Evolutionary conservation across 2,113 vertebrate species (phyloP).

Genomic region (Notiomystis cincta): DNA sequence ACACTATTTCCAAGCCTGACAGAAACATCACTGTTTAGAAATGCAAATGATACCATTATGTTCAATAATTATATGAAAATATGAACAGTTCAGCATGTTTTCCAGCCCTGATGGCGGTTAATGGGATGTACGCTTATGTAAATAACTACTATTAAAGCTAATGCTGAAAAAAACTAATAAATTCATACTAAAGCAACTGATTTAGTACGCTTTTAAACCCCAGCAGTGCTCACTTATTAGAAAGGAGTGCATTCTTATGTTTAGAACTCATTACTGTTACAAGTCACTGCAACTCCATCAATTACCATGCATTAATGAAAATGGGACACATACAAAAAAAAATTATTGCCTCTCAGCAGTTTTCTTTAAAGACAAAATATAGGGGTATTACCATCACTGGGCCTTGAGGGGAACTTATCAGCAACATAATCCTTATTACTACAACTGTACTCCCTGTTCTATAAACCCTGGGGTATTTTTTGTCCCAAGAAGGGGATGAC

Average conservation of each 20-base stretch:
- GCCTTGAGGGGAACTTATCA: constrained; percentile 73
- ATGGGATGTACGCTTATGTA: constrained; percentile 88
- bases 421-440: constrained; percentile 75
- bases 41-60: constrained; percentile 88
- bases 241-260: constrained; percentile 84
- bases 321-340: constrained; percentile 81
- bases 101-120: constrained; percentile 85
- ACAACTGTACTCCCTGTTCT: constrained; percentile 55
- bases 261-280: constrained; percentile 84
- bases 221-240: constrained; percentile 85
- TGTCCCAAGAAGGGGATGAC: constrained; percentile 38
- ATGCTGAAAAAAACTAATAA: constrained; percentile 87
- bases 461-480: constrained; percentile 48
- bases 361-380: constrained; percentile 82
- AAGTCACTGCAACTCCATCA: constrained; percentile 83
- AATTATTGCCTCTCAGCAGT: constrained; percentile 81
- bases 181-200: constrained; percentile 87
- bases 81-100: constrained; percentile 88
- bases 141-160: constrained; percentile 89
- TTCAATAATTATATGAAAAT: constrained; percentile 90
- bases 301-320: constrained; percentile 84
- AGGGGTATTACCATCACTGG: constrained; percentile 76
- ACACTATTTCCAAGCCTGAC: constrained; percentile 83
- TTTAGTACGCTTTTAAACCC: constrained; percentile 86
- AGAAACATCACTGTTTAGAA: constrained; percentile 85